Base-by-base conservation (phyloP, 2,797 vertebrate species). In the Tragopan temminckii region DNA sequence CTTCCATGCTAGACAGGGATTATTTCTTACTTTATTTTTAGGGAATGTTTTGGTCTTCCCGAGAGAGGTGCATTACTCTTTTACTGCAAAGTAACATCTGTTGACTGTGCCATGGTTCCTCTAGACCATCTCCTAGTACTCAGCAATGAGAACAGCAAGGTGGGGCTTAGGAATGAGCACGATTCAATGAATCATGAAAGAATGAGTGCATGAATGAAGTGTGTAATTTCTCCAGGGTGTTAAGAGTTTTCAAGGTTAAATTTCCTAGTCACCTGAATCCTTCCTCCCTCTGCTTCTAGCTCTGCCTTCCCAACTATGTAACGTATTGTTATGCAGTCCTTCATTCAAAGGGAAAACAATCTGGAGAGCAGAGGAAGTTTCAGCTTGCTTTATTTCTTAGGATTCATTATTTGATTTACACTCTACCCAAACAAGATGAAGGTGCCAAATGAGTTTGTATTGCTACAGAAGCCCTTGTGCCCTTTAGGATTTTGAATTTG, bases 201-300 rank as follows among this genome's bases (percentile, higher is more conserved):
- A n/a, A n/a, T n/a, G n/a, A n/a, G n/a, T n/a, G n/a, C n/a, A n/a
- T 6, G 20, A 0, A 0, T 35, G 33, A 6, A 46, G 10, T 0
- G 0, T 50, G n/a, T 48, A 64, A 45, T n/a, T 38, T 42, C 69
- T 61, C 45, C 43, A 11, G 2, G 2, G 23, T 53, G 66, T 31
- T 46, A 55, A 88, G 25, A 5, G 3, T 70, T 6, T 48, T 74
- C 57, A 59, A 59, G 21, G 31, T 77, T 89, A 82, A 89, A 61
- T 71, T 69, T 80, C 42, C 33, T 13, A 80, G 13, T 14, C 18
- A 31, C 29, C 36, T 23, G 2, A 75, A 62, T 77, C 67, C 57
- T 50, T 79, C 70, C 63, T 36, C 48, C 21, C 10, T 79, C 27
- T 66, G 15, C 23, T 62, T 79, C 31, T 57, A 57, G 31, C 11